Evolutionary conservation across 2,113 vertebrate species (phyloP), one percentile per base, ranked within the genome.

Genomic region (Thinocorus orbignyianus): DNA sequence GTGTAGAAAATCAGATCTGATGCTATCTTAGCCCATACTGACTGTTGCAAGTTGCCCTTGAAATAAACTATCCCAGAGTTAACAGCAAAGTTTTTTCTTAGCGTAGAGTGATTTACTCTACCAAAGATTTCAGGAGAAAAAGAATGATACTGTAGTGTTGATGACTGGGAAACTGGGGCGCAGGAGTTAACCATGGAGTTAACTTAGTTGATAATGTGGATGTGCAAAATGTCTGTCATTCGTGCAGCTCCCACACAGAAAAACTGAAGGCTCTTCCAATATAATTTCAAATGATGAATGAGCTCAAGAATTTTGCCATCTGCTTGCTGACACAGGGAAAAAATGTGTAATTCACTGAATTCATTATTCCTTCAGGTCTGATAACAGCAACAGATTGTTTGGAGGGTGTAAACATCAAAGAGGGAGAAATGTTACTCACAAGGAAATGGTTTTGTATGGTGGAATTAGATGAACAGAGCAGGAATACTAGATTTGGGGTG

Each of bases 251-350:
- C 81, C 90, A 93, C 26, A 1, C 68, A 90, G 76, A 33, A 86
- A 85, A 95, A 80, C 58, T 73, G 94, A 87, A 88, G 68, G 35
- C n/a, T 90, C 51, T 94, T 95, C 79, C 93, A 93, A 77, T 91
- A 86, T 92, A 94, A 92, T 95, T 92, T 94, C 83, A 90, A 95
- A 94, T 95, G 93, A 95, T 96, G 96, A 93, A 97, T 96, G 96
- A 94, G 92, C 93, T 93, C 90, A 42, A 93, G 94, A 95, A 93
- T 95, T 96, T 90, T 96, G 68, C 94, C 96, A 97, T 95, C 95
- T 97, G 95, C 82, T 96, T 96, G 94, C 94, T 96, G 95, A 97
- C 93, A 93, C 41, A 90, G 72, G 85, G 61, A 96, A 95, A 97
- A 96, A 96, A 94, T 60, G 68, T 92, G 44, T 95, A 96, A 96